phyloP scores from a whole-genome alignment of 2,113 vertebrate species.

The Leuciscus idus region DNA sequence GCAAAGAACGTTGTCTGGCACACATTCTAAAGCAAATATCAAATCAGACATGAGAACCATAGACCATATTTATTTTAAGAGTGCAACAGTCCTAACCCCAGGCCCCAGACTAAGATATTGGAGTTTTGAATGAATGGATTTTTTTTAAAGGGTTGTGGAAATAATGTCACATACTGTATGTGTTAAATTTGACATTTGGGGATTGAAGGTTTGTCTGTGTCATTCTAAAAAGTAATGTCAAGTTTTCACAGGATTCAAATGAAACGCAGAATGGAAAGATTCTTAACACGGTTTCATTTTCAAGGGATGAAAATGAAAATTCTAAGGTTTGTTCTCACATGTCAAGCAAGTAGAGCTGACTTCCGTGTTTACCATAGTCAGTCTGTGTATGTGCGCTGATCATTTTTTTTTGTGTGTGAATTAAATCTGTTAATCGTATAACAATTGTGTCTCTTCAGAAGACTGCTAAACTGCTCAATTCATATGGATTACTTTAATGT shows the following conservation, averaged over 20 bases:
- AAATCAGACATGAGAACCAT: conserved; percentile 7
- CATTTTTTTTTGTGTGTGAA: too few species aligned
- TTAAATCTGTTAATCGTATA: background rate
- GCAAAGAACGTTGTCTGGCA: conserved; percentile 22
- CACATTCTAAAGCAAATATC: conserved; percentile 26
- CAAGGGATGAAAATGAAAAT: background rate
- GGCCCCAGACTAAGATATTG: background rate
- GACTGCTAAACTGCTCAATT: background rate
- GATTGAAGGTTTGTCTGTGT: background rate
- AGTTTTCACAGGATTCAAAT: background rate
- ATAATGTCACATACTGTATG: background rate
- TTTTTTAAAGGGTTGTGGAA: background rate
- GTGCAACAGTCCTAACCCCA: conserved; percentile 8
- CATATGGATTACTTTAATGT: background rate
- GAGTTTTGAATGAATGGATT: background rate
- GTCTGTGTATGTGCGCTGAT: background rate
- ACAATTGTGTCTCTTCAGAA: background rate
- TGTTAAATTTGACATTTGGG: background rate
- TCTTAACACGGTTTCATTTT: background rate
- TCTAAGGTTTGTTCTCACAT: background rate
- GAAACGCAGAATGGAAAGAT: background rate
- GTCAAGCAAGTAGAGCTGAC: background rate
- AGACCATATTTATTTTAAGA: conserved; percentile 34
- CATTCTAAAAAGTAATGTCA: background rate
- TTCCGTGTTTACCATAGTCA: background rate